phyloP scores from a whole-genome alignment of 2,888 invertebrate species.

The Uloborus plumipes region DNA sequence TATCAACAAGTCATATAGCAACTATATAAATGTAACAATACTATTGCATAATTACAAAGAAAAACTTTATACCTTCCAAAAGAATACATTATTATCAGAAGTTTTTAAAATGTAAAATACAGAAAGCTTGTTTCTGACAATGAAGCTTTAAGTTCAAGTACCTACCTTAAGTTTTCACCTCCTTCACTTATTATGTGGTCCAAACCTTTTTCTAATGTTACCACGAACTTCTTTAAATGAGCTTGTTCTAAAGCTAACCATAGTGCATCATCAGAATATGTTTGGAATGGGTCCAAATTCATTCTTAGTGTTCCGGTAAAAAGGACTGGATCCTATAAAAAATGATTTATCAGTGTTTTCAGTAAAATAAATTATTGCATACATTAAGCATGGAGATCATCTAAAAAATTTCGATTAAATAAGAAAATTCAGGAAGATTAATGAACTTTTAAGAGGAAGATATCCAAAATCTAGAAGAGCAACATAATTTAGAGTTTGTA shows the following conservation, averaged over 20 bases:
- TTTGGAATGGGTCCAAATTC: slow-evolving; percentile 92
- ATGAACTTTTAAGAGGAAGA: too few relatives aligned
- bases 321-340: slow-evolving; percentile 84
- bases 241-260: slow-evolving; percentile 73
- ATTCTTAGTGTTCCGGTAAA: slow-evolving; percentile 92
- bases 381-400: too few relatives aligned
- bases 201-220: slow-evolving; percentile 69
- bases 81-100: background rate
- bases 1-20: too few relatives aligned
- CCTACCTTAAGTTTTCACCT: slow-evolving; percentile 69
- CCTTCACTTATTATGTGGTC: slow-evolving; percentile 73
- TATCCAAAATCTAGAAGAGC: too few relatives aligned
- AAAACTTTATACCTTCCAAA: too few relatives aligned
- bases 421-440: too few relatives aligned
- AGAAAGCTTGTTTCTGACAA: background rate
- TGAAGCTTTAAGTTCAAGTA: background rate
- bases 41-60: too few relatives aligned
- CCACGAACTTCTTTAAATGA: slow-evolving; percentile 72
- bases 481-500: too few relatives aligned
- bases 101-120: background rate
- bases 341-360: too few relatives aligned
- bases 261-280: slow-evolving; percentile 68
- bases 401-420: too few relatives aligned
- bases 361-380: too few relatives aligned
- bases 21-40: too few relatives aligned